These are phyloP conservation scores for Turdus rufiventris DNA, from an alignment of 2,113 vertebrate genomes.

Conservation along the genomic window DNA sequence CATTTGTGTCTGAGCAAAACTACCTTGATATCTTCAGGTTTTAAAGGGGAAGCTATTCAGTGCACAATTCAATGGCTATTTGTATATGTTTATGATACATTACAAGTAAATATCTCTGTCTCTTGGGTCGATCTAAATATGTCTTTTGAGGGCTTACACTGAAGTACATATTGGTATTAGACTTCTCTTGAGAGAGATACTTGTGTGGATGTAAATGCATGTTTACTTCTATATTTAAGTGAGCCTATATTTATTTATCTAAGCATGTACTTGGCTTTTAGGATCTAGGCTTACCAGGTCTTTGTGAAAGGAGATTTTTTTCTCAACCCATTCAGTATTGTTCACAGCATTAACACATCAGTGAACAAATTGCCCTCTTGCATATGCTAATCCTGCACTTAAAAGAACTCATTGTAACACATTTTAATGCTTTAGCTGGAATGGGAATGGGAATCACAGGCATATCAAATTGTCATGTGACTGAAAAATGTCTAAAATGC, in stretches of 20 bases:
- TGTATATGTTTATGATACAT: neutral
- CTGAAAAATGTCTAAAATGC: slow-evolving; percentile 75
- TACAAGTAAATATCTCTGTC: neutral
- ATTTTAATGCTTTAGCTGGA: slow-evolving; percentile 71
- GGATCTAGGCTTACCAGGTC: slow-evolving; percentile 40
- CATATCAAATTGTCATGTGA: slow-evolving; percentile 73
- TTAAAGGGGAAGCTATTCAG: neutral
- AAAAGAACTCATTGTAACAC: slow-evolving; percentile 79
- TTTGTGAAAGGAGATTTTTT: slow-evolving; percentile 64
- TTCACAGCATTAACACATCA: slow-evolving; percentile 78
- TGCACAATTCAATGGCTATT: neutral
- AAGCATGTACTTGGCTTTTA: slow-evolving; percentile 39
- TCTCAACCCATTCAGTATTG: slow-evolving; percentile 69
- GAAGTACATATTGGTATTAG: neutral
- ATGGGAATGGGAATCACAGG: slow-evolving; percentile 55
- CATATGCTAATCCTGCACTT: slow-evolving; percentile 80
- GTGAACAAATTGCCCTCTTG: slow-evolving; percentile 82
- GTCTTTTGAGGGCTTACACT: neutral
- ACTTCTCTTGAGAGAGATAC: neutral
- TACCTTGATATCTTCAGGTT: neutral
- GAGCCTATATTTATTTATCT: slow-evolving; percentile 9
- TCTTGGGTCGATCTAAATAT: neutral
- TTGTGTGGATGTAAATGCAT: rapidly evolving
- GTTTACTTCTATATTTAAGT: neutral
- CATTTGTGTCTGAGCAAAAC: neutral